Conservation (phyloP, 2,113 vertebrate genomes). For the Mesoclemmys tuberculata region DNA sequence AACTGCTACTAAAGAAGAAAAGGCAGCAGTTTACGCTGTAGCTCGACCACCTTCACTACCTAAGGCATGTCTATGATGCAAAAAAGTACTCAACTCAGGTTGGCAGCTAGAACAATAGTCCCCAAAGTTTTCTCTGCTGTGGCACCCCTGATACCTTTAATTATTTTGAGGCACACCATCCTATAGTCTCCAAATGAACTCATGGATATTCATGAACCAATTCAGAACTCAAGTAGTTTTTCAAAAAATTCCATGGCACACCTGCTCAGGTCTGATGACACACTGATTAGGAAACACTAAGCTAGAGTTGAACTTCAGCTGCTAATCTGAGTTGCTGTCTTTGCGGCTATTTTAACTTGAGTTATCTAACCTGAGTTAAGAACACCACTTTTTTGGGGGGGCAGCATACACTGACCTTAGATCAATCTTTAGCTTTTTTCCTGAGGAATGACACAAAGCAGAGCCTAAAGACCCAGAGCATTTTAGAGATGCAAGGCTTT, state of each 20-base stretch:
- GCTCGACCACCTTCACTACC: neutral
- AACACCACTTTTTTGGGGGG: neutral
- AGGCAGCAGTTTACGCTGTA: fast-evolving
- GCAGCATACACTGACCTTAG: fast-evolving
- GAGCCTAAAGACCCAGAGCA: neutral
- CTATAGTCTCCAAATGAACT: too few species aligned
- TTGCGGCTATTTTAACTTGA: neutral
- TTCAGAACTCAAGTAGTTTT: too few species aligned
- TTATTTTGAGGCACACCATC: too few species aligned
- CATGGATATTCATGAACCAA: too few species aligned
- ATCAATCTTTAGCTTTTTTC: neutral
- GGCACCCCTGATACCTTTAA: too few species aligned
- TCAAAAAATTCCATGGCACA: too few species aligned
- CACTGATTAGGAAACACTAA: too few species aligned
- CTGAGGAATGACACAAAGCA: neutral
- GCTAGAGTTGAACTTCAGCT: neutral
- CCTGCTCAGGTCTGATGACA: too few species aligned
- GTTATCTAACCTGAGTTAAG: neutral
- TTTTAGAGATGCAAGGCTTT: neutral
- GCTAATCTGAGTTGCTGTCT: neutral
- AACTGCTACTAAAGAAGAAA: neutral
- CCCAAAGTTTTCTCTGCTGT: too few species aligned
- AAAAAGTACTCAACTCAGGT: neutral
- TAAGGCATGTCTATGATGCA: neutral
- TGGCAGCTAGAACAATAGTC: neutral